phyloP scores from a whole-genome alignment of 2,888 invertebrate species.

The Eupithecia subfuscata region DNA sequence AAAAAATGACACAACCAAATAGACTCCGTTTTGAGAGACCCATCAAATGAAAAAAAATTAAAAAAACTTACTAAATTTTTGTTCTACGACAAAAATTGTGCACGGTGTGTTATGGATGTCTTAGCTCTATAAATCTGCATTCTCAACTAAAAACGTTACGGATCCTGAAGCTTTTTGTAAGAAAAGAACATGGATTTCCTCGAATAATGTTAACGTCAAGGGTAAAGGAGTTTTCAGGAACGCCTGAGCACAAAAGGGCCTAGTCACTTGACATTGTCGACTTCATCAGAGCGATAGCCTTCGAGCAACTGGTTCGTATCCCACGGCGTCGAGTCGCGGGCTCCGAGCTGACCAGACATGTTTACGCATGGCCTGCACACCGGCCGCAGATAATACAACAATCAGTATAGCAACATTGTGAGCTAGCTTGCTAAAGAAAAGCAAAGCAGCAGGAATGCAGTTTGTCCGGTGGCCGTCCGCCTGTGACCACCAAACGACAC shows the following conservation, averaged over 20 bases:
- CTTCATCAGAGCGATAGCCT: slow-evolving; percentile 7
- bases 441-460: slow-evolving; percentile 49
- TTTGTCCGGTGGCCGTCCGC: slow-evolving; percentile 43
- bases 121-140: too few relatives aligned
- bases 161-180: too few relatives aligned
- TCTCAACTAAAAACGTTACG: too few relatives aligned
- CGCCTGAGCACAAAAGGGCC: background rate
- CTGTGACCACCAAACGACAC: slow-evolving; percentile 34
- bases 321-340: slow-evolving; percentile 22
- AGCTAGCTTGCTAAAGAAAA: slow-evolving; percentile 15
- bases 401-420: slow-evolving; percentile 11
- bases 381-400: slow-evolving; percentile 17
- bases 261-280: background rate
- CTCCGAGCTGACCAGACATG: slow-evolving; percentile 23
- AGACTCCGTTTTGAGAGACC: too few relatives aligned
- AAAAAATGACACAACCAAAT: too few relatives aligned
- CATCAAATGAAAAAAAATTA: too few relatives aligned
- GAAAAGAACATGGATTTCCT: background rate
- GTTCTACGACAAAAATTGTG: too few relatives aligned
- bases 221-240: background rate
- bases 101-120: too few relatives aligned
- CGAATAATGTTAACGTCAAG: background rate
- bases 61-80: too few relatives aligned
- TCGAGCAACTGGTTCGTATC: slow-evolving; percentile 18
- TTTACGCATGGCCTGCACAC: slow-evolving; percentile 29